These are phyloP conservation scores for Sphecodes monilicornis DNA, from an alignment of 2,888 invertebrate species.

Conservation along the genomic window DNA sequence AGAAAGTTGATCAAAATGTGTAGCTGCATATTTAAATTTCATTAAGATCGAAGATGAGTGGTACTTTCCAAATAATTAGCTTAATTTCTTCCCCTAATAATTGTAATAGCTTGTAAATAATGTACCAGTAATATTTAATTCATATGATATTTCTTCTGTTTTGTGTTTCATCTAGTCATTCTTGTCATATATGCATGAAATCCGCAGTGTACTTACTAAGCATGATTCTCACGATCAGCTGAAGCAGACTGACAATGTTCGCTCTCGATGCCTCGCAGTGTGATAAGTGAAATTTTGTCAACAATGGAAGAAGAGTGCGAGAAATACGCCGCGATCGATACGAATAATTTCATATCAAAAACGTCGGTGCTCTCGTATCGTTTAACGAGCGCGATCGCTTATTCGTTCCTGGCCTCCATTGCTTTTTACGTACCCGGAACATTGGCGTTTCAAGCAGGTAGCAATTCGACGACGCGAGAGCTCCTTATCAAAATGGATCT, in stretches of 20 bases:
- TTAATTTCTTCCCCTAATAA: no score
- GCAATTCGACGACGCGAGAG: slow-evolving; percentile 12
- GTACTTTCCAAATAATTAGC: no score
- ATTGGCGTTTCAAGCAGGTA: neutral
- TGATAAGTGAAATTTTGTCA: slow-evolving; percentile 36
- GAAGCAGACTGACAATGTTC: neutral
- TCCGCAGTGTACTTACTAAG: no score
- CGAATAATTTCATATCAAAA: slow-evolving; percentile 28
- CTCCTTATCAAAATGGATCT: slow-evolving; percentile 55
- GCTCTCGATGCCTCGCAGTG: slow-evolving; percentile 28
- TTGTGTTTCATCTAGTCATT: no score
- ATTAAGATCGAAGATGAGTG: no score
- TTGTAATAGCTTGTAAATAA: no score
- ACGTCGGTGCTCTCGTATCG: slow-evolving; percentile 29
- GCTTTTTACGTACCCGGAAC: slow-evolving; percentile 17
- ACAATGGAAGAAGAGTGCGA: slow-evolving; percentile 48
- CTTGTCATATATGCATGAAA: no score
- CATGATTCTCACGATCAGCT: neutral
- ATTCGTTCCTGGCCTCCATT: neutral
- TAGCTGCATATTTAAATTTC: no score
- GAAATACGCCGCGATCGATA: slow-evolving; percentile 35
- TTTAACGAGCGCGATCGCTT: slow-evolving; percentile 35
- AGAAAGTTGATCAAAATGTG: no score
- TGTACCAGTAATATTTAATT: no score
- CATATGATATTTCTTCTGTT: no score